Percentiles rank a stretch among this genome's conserved stretches.
These are phyloP conservation scores for Willowsia nigromaculata DNA, from an alignment of 2,888 invertebrate species.

Conservation along the genomic window DNA sequence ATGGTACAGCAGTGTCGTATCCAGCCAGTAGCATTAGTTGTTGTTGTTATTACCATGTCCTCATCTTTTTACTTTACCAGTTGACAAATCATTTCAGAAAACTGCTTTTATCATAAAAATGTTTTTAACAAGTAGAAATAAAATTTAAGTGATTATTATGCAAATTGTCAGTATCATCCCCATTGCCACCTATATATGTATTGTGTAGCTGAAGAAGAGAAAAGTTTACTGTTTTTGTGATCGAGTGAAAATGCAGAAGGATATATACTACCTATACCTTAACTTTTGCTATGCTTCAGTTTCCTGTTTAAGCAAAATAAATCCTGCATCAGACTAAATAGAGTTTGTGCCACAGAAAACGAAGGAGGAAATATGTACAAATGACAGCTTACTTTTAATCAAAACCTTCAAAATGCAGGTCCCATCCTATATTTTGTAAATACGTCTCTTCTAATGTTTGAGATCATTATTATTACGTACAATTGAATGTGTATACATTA, in stretches of 20 bases:
- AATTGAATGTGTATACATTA: not conserved
- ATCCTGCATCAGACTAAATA: no score
- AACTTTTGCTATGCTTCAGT: no score
- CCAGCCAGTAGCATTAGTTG: not conserved
- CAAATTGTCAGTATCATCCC: not conserved
- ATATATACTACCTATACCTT: no score
- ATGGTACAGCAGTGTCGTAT: not conserved
- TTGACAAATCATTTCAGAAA: conserved; percentile 18
- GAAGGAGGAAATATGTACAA: no score
- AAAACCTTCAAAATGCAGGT: no score
- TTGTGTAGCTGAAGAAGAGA: not conserved
- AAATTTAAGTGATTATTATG: conserved; percentile 31
- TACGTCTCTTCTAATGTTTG: no score
- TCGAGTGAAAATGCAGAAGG: not conserved
- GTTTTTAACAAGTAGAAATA: not conserved
- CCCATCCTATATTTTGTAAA: no score
- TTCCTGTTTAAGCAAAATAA: no score
- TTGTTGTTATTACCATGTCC: not conserved
- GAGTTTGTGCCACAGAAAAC: no score
- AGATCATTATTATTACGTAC: no score
- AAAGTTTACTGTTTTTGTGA: not conserved
- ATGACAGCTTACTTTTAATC: no score
- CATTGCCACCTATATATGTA: not conserved
- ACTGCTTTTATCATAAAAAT: conserved; percentile 4
- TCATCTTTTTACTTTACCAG: not conserved